Evolutionary conservation across 2,113 vertebrate genomes (phyloP).

Genomic region (Grammomys surdaster): DNA sequence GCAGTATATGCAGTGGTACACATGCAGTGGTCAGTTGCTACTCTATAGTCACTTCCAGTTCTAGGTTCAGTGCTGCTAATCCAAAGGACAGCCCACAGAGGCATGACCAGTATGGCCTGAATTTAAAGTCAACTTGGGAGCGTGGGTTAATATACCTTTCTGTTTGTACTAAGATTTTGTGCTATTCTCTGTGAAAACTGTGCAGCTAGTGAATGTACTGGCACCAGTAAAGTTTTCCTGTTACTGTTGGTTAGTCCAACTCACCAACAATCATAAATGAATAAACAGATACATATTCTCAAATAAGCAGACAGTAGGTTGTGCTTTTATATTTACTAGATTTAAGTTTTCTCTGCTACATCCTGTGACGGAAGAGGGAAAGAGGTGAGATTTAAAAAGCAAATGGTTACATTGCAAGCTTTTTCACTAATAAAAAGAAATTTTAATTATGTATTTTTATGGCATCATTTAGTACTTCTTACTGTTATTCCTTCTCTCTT

Average conservation of each 20-base stretch:
- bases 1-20: no score
- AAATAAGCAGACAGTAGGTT: conserved; percentile 2
- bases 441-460: neutral
- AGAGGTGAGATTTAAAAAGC: conserved; percentile 39
- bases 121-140: conserved; percentile 28
- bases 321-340: conserved; percentile 30
- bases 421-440: conserved; percentile 62
- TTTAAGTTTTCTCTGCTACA: conserved; percentile 22
- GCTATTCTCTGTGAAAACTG: conserved; percentile 43
- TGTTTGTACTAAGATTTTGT: conserved; percentile 16
- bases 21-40: accelerated
- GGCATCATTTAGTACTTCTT: neutral
- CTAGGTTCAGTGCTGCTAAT: neutral
- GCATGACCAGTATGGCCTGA: neutral
- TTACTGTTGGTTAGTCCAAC: conserved; percentile 62
- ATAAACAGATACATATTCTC: conserved; percentile 66
- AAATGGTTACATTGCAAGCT: conserved; percentile 11
- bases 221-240: conserved; percentile 53
- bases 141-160: neutral
- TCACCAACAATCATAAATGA: conserved; percentile 56
- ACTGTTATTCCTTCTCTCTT: neutral
- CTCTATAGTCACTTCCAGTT: neutral
- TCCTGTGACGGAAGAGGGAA: neutral
- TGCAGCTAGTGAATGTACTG: neutral
- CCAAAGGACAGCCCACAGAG: neutral